A percentile compares a stretch with the other conserved stretches of the same genome.
These are phyloP conservation scores for Podarcis cretensis DNA, from an alignment of 2,113 vertebrate species.

Conservation along the genomic window DNA sequence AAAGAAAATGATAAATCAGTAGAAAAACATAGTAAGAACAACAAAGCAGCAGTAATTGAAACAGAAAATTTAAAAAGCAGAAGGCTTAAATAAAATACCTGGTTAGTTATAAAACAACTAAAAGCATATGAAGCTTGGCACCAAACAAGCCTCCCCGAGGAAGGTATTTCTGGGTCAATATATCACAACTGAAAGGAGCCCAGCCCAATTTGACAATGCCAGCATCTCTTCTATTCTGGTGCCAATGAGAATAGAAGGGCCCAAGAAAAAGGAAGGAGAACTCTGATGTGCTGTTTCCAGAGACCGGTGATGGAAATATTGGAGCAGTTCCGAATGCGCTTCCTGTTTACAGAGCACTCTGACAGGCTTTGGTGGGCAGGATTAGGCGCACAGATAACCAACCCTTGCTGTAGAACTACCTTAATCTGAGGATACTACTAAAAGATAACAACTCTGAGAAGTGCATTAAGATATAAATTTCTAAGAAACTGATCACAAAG, in stretches of 20 bases:
- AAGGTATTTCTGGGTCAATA: neutral
- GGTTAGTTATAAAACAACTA: neutral
- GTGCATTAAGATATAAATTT: neutral
- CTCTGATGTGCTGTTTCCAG: no score
- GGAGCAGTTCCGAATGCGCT: no score
- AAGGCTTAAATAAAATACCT: neutral
- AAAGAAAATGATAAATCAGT: neutral
- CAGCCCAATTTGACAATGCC: no score
- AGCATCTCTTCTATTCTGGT: no score
- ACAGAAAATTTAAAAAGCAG: neutral
- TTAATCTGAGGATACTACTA: neutral
- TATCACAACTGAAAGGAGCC: neutral
- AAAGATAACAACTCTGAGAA: neutral
- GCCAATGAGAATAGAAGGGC: no score
- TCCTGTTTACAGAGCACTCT: no score
- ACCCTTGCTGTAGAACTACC: neutral
- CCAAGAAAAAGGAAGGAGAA: no score
- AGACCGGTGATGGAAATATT: no score
- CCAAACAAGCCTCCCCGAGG: neutral
- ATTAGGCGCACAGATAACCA: neutral
- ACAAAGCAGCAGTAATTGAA: neutral
- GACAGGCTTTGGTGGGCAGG: no score
- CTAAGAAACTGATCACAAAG: neutral
- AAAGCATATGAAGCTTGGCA: neutral
- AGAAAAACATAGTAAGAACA: neutral